Evolutionary conservation across 1,140 invertebrate species (phyloP).

Genomic region (Bursaphelenchus mucronatus): DNA sequence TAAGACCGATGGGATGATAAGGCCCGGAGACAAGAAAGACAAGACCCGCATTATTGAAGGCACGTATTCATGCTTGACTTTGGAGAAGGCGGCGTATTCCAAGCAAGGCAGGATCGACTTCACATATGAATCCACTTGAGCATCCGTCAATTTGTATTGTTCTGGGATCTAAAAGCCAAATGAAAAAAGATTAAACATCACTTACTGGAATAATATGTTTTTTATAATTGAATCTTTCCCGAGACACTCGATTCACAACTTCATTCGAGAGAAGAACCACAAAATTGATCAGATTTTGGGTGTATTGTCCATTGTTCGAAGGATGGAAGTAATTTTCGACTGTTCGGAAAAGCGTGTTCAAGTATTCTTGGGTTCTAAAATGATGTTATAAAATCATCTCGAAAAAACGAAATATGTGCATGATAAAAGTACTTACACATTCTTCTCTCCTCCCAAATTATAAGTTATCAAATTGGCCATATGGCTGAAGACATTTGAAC

Average conservation of each 20-base stretch:
- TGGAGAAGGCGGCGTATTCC: conserved; percentile 74
- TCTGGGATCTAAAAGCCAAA: conserved; percentile 70
- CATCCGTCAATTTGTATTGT: conserved; percentile 71
- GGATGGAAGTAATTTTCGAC: conserved; percentile 83
- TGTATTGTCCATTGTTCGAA: conserved; percentile 73
- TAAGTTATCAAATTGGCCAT: conserved; percentile 30
- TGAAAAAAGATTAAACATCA: conserved; percentile 1
- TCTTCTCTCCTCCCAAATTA: conserved; percentile 25
- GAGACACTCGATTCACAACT: conserved; percentile 43
- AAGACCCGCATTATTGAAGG: conserved; percentile 72
- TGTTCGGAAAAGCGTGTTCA: conserved; percentile 76
- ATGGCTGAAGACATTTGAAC: conserved; percentile 16
- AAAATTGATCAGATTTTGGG: conserved; percentile 42
- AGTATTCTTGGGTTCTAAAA: conserved; percentile 69
- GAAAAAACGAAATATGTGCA: not conserved
- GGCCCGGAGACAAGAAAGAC: conserved; percentile 73
- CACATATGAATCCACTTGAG: conserved; percentile 78
- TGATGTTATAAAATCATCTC: conserved; percentile 53
- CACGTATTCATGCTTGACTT: conserved; percentile 69
- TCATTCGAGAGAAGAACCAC: conserved; percentile 26
- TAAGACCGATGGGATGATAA: conserved; percentile 76
- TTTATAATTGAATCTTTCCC: conserved; percentile 46
- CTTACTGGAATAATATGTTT: conserved; percentile 30
- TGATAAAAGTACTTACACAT: conserved; percentile 53
- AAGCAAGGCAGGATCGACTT: conserved; percentile 69